Conservation (phyloP, 2,888 invertebrate genomes). For the Drosophila yooni region DNA sequence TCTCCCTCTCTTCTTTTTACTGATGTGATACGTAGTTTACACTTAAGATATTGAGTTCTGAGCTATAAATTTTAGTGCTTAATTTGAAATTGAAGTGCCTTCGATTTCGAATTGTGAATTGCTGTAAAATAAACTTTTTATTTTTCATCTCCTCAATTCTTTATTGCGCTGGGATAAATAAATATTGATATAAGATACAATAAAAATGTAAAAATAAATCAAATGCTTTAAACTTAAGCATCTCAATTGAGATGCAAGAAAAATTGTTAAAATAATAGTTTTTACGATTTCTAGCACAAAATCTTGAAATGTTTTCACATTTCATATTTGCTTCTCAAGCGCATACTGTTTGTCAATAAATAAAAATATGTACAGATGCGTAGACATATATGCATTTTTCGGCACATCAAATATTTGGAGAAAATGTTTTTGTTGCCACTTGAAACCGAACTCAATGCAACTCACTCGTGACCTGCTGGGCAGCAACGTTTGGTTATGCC, state of each 20-base stretch:
- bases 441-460: slow-evolving; percentile 6
- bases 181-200: background rate
- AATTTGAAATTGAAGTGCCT: slow-evolving; percentile 21
- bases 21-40: slow-evolving; percentile 13
- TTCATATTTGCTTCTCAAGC: slow-evolving; percentile 1
- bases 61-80: slow-evolving; percentile 34
- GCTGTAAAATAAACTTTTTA: slow-evolving; percentile 21
- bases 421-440: slow-evolving; percentile 43
- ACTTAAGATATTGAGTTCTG: slow-evolving; percentile 37
- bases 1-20: background rate
- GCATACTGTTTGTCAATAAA: slow-evolving; percentile 28
- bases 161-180: slow-evolving; percentile 7
- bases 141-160: slow-evolving; percentile 3
- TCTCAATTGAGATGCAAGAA: background rate
- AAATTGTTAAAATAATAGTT: background rate
- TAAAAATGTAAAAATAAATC: background rate
- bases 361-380: slow-evolving; percentile 8
- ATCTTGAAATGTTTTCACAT: background rate
- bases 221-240: background rate
- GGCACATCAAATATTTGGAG: slow-evolving; percentile 46
- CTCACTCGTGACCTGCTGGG: background rate
- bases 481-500: slow-evolving; percentile 51
- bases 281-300: background rate
- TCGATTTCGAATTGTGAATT: slow-evolving; percentile 14
- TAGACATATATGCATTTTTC: background rate